Evolutionary conservation across 2,797 vertebrate species (phyloP).

Genomic region (Pseudochirops corinnae): DNA sequence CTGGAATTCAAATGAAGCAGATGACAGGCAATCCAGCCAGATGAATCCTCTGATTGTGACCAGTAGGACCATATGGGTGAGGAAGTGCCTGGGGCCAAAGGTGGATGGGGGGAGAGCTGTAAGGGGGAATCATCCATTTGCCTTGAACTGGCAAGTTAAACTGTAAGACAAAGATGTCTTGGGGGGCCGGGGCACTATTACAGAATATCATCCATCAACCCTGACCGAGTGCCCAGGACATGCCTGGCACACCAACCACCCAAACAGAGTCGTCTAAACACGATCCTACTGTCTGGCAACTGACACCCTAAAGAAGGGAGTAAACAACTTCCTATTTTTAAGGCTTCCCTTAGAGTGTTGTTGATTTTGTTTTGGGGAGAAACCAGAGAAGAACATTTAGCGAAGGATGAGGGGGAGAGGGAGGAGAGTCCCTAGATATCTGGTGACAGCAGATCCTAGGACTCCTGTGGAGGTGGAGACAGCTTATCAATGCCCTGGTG

Average conservation of each 20-base stretch:
- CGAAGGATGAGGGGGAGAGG: background rate
- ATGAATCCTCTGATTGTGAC: constrained; percentile 49
- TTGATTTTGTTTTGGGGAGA: constrained; percentile 62
- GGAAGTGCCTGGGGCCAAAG: constrained; percentile 53
- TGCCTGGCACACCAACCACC: constrained; percentile 3
- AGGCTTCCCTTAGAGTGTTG: constrained; percentile 42
- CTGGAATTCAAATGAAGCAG: constrained; percentile 45
- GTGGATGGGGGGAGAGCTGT: constrained; percentile 42
- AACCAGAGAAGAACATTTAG: constrained; percentile 38
- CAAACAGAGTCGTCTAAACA: background rate
- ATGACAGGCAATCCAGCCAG: constrained; percentile 27
- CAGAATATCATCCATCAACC: background rate
- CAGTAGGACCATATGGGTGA: constrained; percentile 60
- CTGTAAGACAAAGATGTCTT: background rate
- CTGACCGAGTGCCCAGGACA: background rate
- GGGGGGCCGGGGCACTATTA: background rate
- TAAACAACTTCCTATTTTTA: constrained; percentile 58
- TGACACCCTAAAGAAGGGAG: constrained; percentile 44
- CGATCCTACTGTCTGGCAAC: constrained; percentile 53
- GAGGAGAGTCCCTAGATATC: constrained; percentile 8
- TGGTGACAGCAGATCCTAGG: constrained; percentile 31
- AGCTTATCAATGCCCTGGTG: constrained; percentile 60
- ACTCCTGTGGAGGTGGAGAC: constrained; percentile 29
- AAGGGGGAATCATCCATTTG: background rate
- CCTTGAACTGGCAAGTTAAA: background rate